These are phyloP conservation scores for Spodoptera litura DNA, from an alignment of 1,140 invertebrate genomes.

Conservation along the genomic window DNA sequence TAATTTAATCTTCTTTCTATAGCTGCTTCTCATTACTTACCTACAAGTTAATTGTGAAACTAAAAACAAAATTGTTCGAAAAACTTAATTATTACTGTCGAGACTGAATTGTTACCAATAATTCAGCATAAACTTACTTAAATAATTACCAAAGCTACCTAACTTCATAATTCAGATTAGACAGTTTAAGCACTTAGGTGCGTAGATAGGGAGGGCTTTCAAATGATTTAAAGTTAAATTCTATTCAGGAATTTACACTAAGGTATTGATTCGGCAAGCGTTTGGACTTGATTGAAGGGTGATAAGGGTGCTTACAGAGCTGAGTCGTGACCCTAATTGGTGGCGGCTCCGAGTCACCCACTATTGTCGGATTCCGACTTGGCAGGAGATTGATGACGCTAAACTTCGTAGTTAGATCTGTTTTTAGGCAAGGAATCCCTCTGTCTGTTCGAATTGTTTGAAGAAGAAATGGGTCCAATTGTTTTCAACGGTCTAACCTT, in stretches of 20 bases:
- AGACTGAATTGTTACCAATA: too few species aligned
- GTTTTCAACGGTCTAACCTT: slow-evolving; percentile 21
- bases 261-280: slow-evolving; percentile 14
- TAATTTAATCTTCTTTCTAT: too few species aligned
- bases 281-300: slow-evolving; percentile 37
- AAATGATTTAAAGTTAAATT: background rate
- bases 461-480: slow-evolving; percentile 25
- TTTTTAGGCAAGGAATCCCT: slow-evolving; percentile 33
- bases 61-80: too few species aligned
- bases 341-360: slow-evolving; percentile 21
- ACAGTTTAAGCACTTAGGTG: slow-evolving; percentile 1
- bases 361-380: slow-evolving; percentile 41
- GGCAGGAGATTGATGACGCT: slow-evolving; percentile 37
- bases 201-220: background rate
- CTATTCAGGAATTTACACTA: background rate
- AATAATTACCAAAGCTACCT: background rate
- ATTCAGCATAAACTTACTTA: too few species aligned
- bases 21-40: too few species aligned
- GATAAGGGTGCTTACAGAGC: slow-evolving; percentile 33
- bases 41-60: too few species aligned
- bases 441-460: slow-evolving; percentile 34
- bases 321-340: slow-evolving; percentile 42
- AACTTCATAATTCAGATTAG: background rate
- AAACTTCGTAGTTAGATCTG: slow-evolving; percentile 31
- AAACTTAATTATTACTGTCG: too few species aligned